Percentiles rank a stretch among this genome's conserved stretches.
Conservation (phyloP, 2,888 invertebrate species). For the Nowickia ferox region DNA sequence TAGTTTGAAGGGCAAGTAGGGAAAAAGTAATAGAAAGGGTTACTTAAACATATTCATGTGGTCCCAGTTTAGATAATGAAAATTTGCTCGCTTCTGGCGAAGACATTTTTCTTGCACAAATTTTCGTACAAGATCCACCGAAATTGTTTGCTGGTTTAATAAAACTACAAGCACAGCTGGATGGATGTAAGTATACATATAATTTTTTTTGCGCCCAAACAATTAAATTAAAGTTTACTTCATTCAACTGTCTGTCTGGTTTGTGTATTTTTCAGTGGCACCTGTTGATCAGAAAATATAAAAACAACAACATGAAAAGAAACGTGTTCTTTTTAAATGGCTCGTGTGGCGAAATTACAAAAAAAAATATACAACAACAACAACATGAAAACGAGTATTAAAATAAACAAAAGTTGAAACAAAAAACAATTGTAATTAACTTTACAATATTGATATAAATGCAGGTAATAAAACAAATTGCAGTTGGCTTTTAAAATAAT, state of each 20-base stretch:
- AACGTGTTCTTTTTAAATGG: constrained; percentile 44
- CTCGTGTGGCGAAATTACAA: constrained; percentile 41
- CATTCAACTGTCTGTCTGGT: constrained; percentile 73
- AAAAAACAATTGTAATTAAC: constrained; percentile 8
- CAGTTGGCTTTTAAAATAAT: constrained; percentile 25
- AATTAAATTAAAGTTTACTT: constrained; percentile 67
- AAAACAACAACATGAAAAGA: constrained; percentile 25
- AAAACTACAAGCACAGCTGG: constrained; percentile 6
- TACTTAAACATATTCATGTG: no score
- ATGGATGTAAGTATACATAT: no score
- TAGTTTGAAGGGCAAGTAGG: no score
- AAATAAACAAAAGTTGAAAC: neutral
- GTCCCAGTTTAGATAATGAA: no score
- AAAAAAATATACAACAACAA: neutral
- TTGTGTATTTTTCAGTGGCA: constrained; percentile 73
- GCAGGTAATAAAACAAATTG: constrained; percentile 20
- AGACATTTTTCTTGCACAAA: no score
- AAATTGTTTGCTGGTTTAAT: constrained; percentile 8
- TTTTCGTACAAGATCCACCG: no score
- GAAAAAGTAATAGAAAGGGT: no score
- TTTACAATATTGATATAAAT: constrained; percentile 2
- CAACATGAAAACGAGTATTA: neutral
- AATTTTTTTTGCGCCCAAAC: constrained; percentile 64
- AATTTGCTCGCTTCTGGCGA: no score
- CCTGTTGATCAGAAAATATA: constrained; percentile 56